phyloP scores from a whole-genome alignment of 1,140 invertebrate species.

The Scylla paramamosain region DNA sequence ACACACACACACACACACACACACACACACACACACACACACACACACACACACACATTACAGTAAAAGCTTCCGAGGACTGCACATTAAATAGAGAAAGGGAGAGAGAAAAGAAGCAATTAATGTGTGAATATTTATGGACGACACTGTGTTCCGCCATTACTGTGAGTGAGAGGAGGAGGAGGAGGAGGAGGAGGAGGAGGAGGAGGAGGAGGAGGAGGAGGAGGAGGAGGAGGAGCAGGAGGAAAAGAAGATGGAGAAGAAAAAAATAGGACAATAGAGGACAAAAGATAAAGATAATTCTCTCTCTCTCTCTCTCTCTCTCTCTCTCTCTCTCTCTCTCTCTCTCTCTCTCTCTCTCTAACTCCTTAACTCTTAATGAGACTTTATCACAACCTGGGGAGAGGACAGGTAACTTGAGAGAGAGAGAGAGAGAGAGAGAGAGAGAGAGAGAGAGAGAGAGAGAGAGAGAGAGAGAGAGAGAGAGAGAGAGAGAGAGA shows the following conservation, averaged over 20 bases:
- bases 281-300: background rate
- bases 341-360: too few relatives aligned
- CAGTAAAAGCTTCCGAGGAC: too few relatives aligned
- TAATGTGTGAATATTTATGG: too few relatives aligned
- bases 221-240: background rate
- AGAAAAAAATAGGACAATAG: background rate
- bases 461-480: conserved; percentile 15
- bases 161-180: background rate
- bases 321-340: too few relatives aligned
- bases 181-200: conserved; percentile 16
- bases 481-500: background rate
- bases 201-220: conserved; percentile 3
- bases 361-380: too few relatives aligned
- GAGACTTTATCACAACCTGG: background rate
- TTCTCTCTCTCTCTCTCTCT: too few relatives aligned
- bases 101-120: too few relatives aligned
- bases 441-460: conserved; percentile 1
- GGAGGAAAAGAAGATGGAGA: background rate
- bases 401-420: background rate
- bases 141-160: too few relatives aligned
- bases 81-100: too few relatives aligned
- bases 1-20: conserved; percentile 14
- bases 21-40: background rate
- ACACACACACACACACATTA: too few relatives aligned
- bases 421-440: conserved; percentile 23